These are phyloP conservation scores for Phycodurus eques DNA, from an alignment of 2,113 vertebrate species.

Conservation along the genomic window DNA sequence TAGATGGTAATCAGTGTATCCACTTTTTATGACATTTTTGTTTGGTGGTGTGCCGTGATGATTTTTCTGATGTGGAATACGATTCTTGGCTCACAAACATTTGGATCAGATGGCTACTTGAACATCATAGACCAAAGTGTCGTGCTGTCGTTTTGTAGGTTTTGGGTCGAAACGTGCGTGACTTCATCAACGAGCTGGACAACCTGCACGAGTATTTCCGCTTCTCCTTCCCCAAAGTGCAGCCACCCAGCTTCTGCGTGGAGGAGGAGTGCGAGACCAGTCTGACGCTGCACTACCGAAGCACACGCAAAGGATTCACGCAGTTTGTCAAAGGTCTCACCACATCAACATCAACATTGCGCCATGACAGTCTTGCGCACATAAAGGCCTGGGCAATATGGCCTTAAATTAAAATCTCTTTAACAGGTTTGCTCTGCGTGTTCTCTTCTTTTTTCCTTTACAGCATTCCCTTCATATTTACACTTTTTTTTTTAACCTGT, in stretches of 20 bases:
- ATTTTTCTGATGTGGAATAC: no score
- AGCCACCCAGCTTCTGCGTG: conserved; percentile 75
- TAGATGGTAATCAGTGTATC: no score
- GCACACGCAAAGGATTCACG: conserved; percentile 75
- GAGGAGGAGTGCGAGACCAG: conserved; percentile 76
- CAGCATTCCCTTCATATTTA: no score
- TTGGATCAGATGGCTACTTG: background rate
- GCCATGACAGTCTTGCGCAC: no score
- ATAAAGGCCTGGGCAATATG: no score
- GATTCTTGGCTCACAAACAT: background rate
- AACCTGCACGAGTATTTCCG: conserved; percentile 77
- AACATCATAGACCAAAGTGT: background rate
- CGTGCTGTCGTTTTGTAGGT: conserved; percentile 43
- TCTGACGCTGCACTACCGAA: conserved; percentile 72
- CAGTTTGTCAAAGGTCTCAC: conserved; percentile 73
- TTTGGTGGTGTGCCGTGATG: no score
- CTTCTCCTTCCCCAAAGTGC: conserved; percentile 77
- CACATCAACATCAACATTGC: no score
- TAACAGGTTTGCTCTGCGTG: no score
- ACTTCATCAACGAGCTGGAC: conserved; percentile 78
- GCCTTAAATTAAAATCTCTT: no score
- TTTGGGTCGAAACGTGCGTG: conserved; percentile 70
- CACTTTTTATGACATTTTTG: no score
- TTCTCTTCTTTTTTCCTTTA: no score
- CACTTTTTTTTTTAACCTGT: no score